Evolutionary conservation across 2,797 vertebrate species (phyloP).

Genomic region (Sebastes alutus): DNA sequence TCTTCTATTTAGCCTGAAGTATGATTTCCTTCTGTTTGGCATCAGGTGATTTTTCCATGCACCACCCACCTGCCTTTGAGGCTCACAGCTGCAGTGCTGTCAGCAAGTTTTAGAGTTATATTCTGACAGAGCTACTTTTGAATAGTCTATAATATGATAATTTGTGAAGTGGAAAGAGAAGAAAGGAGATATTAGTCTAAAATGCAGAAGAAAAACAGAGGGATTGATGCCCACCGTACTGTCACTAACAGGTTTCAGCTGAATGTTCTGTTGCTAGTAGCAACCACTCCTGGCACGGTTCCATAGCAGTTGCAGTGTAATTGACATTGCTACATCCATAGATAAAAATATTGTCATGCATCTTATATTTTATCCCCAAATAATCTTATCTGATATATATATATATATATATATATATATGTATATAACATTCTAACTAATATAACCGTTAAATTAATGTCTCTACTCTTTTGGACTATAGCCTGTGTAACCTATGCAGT

Average conservation of each 20-base stretch:
- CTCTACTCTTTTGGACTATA: too few species aligned
- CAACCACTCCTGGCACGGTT: neutral
- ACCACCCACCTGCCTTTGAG: neutral
- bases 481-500: too few species aligned
- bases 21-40: neutral
- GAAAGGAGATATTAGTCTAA: neutral
- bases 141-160: neutral
- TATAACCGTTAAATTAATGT: too few species aligned
- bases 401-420: neutral
- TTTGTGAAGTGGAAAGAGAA: constrained; percentile 13
- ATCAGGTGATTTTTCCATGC: neutral
- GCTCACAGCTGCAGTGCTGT: neutral
- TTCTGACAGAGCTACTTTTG: constrained; percentile 15
- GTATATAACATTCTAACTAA: too few species aligned
- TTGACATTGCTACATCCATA: neutral
- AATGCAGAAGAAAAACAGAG: neutral
- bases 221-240: neutral
- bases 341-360: neutral
- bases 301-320: neutral
- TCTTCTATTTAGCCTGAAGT: neutral
- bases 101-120: neutral
- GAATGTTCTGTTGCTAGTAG: neutral
- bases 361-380: neutral
- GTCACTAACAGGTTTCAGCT: neutral
- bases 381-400: neutral